A percentile compares a stretch with the other conserved stretches of the same genome.
phyloP scores from a whole-genome alignment of 2,888 invertebrate genomes.

The Xestia sexstrigata region DNA sequence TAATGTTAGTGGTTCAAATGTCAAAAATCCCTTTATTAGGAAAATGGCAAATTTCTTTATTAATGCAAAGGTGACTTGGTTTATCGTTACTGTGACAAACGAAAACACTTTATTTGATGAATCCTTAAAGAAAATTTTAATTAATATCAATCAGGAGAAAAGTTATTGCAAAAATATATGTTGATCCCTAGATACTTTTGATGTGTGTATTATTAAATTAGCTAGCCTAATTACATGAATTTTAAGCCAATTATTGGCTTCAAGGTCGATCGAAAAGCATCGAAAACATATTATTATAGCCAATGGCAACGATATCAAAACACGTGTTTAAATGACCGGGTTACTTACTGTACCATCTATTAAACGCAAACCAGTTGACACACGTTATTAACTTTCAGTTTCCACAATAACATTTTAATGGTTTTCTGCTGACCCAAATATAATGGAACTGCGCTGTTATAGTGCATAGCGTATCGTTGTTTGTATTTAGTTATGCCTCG shows the following conservation, averaged over 20 bases:
- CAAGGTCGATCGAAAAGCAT: conserved; percentile 44
- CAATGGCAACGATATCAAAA: conserved; percentile 16
- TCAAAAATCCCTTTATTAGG: too few species aligned
- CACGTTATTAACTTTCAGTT: conserved; percentile 55
- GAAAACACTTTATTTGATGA: too few species aligned
- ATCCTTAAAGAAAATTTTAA: too few species aligned
- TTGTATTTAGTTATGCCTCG: conserved; percentile 26
- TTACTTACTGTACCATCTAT: conserved; percentile 27
- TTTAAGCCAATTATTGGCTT: not conserved
- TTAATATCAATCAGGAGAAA: too few species aligned
- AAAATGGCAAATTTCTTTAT: too few species aligned
- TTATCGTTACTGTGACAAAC: too few species aligned
- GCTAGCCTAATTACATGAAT: not conserved
- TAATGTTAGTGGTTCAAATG: too few species aligned
- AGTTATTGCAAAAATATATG: too few species aligned
- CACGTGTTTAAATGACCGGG: conserved; percentile 24
- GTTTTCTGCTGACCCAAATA: conserved; percentile 49
- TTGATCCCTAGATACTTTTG: too few species aligned
- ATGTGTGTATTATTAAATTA: too few species aligned
- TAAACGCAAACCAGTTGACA: conserved; percentile 18
- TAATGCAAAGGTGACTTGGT: too few species aligned
- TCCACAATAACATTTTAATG: conserved; percentile 43
- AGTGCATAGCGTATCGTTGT: conserved; percentile 17
- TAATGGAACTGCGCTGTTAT: conserved; percentile 6
- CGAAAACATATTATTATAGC: conserved; percentile 22